Base-by-base conservation (phyloP, 1,140 invertebrate genomes). In the Carcinoscorpius rotundicauda region DNA sequence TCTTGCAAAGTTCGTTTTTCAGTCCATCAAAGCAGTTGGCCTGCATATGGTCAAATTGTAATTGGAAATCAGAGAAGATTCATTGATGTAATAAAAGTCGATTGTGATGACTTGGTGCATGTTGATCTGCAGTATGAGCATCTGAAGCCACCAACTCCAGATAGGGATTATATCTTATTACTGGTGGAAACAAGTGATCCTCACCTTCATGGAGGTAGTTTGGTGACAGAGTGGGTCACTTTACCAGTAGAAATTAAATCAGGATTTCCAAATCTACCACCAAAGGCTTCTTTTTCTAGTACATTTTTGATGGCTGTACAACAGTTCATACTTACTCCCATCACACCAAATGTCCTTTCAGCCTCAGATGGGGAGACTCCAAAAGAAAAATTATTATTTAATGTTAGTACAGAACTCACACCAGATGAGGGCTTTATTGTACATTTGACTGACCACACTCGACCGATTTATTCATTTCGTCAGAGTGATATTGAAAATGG, bases 271-370 rank as follows among this genome's bases (percentile, higher is more conserved):
- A 68, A 68, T 51, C 57, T 68, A 48, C 64, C 61, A 52, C 67
- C 67, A 10, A 68, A 66, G 58, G 64, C 67, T n/a, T 68, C 67
- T 6, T 68, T 68, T 66, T 65, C 64, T 53, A 61, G 67, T 51
- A 65, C 63, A 62, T 68, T 64, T 51, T 56, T 68, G 48, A 66
- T 68, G 64, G 67, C 65, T 63, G 67, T 68, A 11, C 61, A 65
- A 61, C 64, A 68, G n/a, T 66, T 65, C 29, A 66, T 68, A 49
- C 60, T 68, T 49, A 68, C 67, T 11, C 58, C 67, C 4, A 66
- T 68, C 11, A 68, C 67, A 11, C 62, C 64, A 9, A 52, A 60
- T 58, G 64, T 68, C 5, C 59, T 68, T 58, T 68, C 67, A 51
- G 67, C 61, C n/a, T 56, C 62, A 59, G 67, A 68, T 59, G 64